phyloP scores from a whole-genome alignment of 2,113 vertebrate species.

The Panthera tigris region DNA sequence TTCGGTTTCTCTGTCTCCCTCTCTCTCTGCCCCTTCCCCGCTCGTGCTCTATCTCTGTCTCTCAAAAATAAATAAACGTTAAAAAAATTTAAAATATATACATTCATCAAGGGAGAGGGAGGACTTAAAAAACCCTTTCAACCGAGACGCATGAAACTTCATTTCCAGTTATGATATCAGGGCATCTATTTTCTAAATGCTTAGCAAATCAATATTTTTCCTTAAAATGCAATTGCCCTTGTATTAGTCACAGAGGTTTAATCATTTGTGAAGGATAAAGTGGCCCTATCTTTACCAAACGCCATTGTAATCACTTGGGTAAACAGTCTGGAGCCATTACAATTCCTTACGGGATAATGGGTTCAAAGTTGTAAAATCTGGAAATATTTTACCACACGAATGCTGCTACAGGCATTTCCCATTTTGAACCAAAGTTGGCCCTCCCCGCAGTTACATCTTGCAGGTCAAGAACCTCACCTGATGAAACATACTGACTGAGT shows the following conservation, averaged over 20 bases:
- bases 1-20: too few relatives aligned
- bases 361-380: constrained; percentile 87
- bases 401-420: constrained; percentile 71
- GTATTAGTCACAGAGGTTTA: constrained; percentile 69
- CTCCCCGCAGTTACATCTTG: not conserved
- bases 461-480: not conserved
- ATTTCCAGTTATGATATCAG: not conserved
- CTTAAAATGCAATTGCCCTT: constrained; percentile 9
- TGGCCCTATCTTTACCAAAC: constrained; percentile 65
- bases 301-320: constrained; percentile 71
- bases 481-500: too few relatives aligned
- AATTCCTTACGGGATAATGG: constrained; percentile 75
- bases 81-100: too few relatives aligned
- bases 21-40: too few relatives aligned
- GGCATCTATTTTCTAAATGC: not conserved
- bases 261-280: constrained; percentile 78
- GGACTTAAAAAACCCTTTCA: not conserved
- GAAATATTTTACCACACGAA: constrained; percentile 84
- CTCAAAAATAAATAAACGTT: too few relatives aligned
- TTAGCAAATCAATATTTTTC: constrained; percentile 48
- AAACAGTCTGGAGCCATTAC: constrained; percentile 75
- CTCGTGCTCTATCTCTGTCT: too few relatives aligned
- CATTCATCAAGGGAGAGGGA: fast-evolving
- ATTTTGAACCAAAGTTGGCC: not conserved
- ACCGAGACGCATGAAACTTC: not conserved